Evolutionary conservation across 2,888 invertebrate genomes (phyloP).

Genomic region (Tolmerus cingulatus): DNA sequence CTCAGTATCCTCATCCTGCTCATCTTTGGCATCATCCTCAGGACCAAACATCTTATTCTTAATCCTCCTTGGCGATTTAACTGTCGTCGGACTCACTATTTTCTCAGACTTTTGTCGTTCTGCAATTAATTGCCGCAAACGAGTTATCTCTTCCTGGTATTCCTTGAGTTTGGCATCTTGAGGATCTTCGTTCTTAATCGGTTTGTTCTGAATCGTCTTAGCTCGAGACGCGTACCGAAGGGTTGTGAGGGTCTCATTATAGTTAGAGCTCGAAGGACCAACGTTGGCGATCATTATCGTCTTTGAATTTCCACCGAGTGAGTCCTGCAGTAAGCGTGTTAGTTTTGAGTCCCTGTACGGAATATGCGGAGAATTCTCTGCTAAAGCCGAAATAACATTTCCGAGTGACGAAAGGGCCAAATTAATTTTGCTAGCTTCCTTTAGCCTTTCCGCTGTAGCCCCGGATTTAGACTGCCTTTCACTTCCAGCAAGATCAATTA

Average conservation of each 20-base stretch:
- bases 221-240: conserved; percentile 95
- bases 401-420: conserved; percentile 96
- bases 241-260: conserved; percentile 97
- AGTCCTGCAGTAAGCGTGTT: conserved; percentile 95
- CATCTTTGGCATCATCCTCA: conserved; percentile 55
- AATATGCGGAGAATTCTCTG: conserved; percentile 93
- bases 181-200: conserved; percentile 98
- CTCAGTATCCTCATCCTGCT: conserved; percentile 53
- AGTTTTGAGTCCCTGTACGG: conserved; percentile 98
- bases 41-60: conserved; percentile 52
- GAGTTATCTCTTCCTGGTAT: conserved; percentile 93
- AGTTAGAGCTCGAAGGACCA: conserved; percentile 97
- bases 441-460: conserved; percentile 89
- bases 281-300: conserved; percentile 99
- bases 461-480: conserved; percentile 97
- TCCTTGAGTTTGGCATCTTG: conserved; percentile 96
- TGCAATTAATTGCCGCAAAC: conserved; percentile 66
- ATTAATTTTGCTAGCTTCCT: conserved; percentile 98
- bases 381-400: conserved; percentile 97
- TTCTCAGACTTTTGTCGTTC: conserved; percentile 63
- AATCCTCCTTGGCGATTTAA: conserved; percentile 49
- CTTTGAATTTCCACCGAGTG: conserved; percentile 97
- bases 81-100: conserved; percentile 50
- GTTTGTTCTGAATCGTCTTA: conserved; percentile 98
- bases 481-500: conserved; percentile 98